Conservation (phyloP, 2,797 vertebrate species). For the Leuciscus waleckii region DNA sequence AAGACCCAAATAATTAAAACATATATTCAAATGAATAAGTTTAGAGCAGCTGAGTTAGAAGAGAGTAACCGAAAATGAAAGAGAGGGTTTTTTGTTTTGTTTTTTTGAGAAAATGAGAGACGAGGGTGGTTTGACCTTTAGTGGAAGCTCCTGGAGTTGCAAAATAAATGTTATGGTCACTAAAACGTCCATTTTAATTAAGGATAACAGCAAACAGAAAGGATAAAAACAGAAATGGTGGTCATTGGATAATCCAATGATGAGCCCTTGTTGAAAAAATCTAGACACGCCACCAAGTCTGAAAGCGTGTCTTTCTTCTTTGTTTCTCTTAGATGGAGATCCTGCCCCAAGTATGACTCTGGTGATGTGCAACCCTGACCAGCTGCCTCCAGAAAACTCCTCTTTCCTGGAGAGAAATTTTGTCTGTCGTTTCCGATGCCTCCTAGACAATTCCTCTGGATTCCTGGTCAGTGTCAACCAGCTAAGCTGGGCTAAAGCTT, state of each 20-base stretch:
- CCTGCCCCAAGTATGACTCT: conserved; percentile 60
- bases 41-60: not conserved
- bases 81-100: not conserved
- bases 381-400: conserved; percentile 71
- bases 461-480: conserved; percentile 78
- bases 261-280: not conserved
- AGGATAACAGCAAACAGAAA: not conserved
- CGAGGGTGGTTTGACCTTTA: conserved; percentile 55
- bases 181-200: conserved; percentile 47
- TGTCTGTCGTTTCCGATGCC: conserved; percentile 85
- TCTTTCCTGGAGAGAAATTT: conserved; percentile 83
- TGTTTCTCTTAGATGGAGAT: conserved; percentile 64
- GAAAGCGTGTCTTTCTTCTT: not conserved
- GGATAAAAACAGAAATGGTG: not conserved
- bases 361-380: conserved; percentile 68
- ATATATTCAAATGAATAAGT: not conserved
- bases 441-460: conserved; percentile 85
- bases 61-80: not conserved
- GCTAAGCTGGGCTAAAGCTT: not conserved
- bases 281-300: not conserved
- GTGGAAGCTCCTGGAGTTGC: conserved; percentile 44
- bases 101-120: not conserved
- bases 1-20: not conserved
- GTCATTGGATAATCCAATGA: not conserved
- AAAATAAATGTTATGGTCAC: conserved; percentile 51